Evolutionary conservation across 1,140 invertebrate species (phyloP), one percentile per base, ranked within the genome.

Genomic region (Capitella teleta): DNA sequence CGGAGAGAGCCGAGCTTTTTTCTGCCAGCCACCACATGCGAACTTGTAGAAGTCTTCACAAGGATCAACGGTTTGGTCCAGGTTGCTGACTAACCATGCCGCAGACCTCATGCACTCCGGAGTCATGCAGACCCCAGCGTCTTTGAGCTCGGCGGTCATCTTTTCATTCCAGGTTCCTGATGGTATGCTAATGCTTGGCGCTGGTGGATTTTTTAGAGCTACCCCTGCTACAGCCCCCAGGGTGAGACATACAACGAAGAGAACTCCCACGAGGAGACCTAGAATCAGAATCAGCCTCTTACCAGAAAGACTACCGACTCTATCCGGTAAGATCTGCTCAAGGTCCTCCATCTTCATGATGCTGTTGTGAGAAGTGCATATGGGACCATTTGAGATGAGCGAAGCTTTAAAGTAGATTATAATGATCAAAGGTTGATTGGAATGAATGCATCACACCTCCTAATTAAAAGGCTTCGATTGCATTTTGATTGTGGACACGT

Each of bases 11-110:
- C 64, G 63, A 23, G 68, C 68, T 8, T 61, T 54, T 43, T 61
- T 53, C 6, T 77, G 59, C 76, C 77, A 80, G 19, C 66, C 65
- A 5, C 77, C 77, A 57, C 79, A 81, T 5, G 77, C 68, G 57
- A 75, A 81, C 36, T 74, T 61, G 64, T 75, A 78, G 55, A 80
- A 78, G 57, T 80, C 72, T 10, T 74, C 61, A 56, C 79, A 81
- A 3, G 78, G 77, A 38, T 73, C 60, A 2, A 68, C 64, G 2
- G 57, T 66, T 6, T 58, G 51, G 54, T 80, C 75, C 57, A 80
- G 68, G 23, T 68, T 64, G 4, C 66, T 60, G 12, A 80, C 53
- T 19, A 80, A 44, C 23, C 58, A 58, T 43, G 60, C 59, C 1
- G 67, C 61, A n/a, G 60, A 61, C 18, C 56, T 36, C 6, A 67